Percentiles rank a stretch among this genome's conserved stretches.
Evolutionary conservation across 2,113 vertebrate genomes (phyloP).

Genomic region (Psittacus erithacus): DNA sequence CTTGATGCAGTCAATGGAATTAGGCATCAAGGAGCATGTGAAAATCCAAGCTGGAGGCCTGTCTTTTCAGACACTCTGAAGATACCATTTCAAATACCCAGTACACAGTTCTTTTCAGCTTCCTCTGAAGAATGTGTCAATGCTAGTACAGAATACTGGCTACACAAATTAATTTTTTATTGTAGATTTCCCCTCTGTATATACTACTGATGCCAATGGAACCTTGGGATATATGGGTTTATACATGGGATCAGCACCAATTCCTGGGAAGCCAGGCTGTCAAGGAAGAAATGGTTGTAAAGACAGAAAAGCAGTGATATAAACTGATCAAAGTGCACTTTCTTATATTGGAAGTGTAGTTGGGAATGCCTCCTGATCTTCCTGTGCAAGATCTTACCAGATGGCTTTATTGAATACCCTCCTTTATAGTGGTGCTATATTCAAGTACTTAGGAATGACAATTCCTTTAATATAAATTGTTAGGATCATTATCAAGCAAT

Average conservation of each 20-base stretch:
- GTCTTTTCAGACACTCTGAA: not conserved
- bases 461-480: not conserved
- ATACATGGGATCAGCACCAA: not conserved
- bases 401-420: not conserved
- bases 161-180: not conserved
- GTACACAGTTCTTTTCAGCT: not conserved
- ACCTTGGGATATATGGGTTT: not conserved
- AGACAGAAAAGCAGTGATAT: not conserved
- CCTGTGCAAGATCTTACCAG: not conserved
- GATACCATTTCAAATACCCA: not conserved
- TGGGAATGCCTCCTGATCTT: not conserved
- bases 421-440: not conserved
- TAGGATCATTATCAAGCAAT: not conserved
- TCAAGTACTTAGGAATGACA: not conserved
- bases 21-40: not conserved
- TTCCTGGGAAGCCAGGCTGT: not conserved
- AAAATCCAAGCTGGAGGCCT: not conserved
- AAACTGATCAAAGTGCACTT: not conserved
- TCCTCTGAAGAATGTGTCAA: not conserved
- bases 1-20: not conserved
- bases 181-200: accelerated
- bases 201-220: not conserved
- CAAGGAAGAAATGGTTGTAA: not conserved
- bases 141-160: not conserved
- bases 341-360: not conserved